Conservation (phyloP, 2,113 vertebrate species). For the Erythrolamprus reginae region DNA sequence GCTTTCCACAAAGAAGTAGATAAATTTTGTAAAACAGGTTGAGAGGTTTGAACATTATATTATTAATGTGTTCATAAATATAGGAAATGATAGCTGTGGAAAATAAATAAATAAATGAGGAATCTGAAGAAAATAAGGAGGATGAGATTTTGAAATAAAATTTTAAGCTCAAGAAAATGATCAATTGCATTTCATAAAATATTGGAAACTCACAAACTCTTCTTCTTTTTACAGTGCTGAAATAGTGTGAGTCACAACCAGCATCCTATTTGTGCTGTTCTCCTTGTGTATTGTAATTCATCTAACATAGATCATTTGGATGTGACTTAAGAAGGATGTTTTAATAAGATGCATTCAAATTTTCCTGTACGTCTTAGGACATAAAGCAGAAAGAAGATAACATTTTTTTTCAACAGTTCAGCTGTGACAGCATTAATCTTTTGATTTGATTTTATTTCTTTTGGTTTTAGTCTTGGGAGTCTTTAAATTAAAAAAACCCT, state of each 20-base stretch:
- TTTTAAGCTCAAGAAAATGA: neutral
- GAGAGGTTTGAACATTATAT: neutral
- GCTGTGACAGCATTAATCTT: slow-evolving; percentile 19
- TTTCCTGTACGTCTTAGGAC: slow-evolving; percentile 9
- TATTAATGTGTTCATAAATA: neutral
- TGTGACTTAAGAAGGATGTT: neutral
- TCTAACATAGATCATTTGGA: neutral
- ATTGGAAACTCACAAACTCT: neutral
- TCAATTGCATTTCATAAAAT: neutral
- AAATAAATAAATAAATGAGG: neutral
- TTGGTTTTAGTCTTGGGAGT: slow-evolving; percentile 38
- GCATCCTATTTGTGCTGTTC: neutral
- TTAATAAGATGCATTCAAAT: neutral
- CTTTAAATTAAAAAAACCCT: slow-evolving; percentile 34
- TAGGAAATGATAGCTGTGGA: neutral
- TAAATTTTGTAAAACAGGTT: neutral
- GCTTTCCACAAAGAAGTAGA: neutral
- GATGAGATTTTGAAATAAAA: neutral
- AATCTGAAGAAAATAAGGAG: neutral
- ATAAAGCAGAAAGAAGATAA: slow-evolving; percentile 25
- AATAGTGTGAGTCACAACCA: neutral
- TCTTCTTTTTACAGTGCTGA: neutral
- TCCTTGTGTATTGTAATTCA: neutral
- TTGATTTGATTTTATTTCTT: slow-evolving; percentile 9
- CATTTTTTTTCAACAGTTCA: slow-evolving; percentile 4